Conservation (phyloP, 2,888 invertebrate species). For the Branchellion lobata region DNA sequence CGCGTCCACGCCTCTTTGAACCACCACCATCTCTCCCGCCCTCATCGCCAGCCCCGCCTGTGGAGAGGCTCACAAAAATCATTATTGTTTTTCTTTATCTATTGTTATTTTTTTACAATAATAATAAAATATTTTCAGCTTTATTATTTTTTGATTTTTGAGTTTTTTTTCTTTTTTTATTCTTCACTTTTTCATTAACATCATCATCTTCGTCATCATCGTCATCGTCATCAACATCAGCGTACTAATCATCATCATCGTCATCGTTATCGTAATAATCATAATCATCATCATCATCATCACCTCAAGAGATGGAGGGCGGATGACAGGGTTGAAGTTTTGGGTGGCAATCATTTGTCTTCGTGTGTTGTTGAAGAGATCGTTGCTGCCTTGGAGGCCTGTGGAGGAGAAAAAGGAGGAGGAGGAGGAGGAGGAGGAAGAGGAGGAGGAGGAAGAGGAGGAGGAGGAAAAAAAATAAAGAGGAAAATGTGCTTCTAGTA, state of each 20-base stretch:
- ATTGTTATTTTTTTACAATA: not conserved
- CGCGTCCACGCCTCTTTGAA: slow-evolving; percentile 98
- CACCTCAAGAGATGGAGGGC: slow-evolving; percentile 90
- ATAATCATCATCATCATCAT: slow-evolving; percentile 88
- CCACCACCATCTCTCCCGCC: slow-evolving; percentile 92
- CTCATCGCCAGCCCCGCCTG: slow-evolving; percentile 94
- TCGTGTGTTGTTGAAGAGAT: slow-evolving; percentile 22
- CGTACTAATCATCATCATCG: too few species aligned
- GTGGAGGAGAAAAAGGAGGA: not conserved
- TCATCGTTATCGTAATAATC: too few species aligned
- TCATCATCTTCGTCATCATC: too few species aligned
- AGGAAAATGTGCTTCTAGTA: too few species aligned
- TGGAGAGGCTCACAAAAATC: not conserved
- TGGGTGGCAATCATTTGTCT: slow-evolving; percentile 87
- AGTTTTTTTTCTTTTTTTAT: too few species aligned
- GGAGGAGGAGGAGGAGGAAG: too few species aligned
- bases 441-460: too few species aligned
- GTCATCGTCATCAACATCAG: too few species aligned
- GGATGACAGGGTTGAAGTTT: slow-evolving; percentile 94
- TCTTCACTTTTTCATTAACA: too few species aligned
- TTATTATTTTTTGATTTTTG: too few species aligned
- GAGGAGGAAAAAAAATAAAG: too few species aligned
- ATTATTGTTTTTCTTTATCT: too few species aligned
- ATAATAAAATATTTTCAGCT: not conserved
- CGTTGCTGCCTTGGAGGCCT: not conserved